Evolutionary conservation across 1,140 invertebrate genomes (phyloP).

Genomic region (Ectropis grisescens): DNA sequence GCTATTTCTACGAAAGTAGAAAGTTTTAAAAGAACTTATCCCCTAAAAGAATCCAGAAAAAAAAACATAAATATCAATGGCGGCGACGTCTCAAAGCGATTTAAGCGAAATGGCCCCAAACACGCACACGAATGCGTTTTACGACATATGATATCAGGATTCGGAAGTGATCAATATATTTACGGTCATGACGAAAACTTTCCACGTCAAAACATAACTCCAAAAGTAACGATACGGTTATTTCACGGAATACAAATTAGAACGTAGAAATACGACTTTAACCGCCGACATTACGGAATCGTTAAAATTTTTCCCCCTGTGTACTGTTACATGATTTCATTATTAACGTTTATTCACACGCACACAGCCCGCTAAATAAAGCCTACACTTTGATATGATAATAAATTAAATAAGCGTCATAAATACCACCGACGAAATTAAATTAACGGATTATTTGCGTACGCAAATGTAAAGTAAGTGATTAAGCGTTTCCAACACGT

Average conservation of each 20-base stretch:
- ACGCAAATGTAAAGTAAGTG: constrained; percentile 62
- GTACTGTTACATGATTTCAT: constrained; percentile 49
- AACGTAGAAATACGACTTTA: constrained; percentile 30
- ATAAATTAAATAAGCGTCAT: constrained; percentile 63
- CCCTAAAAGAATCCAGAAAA: constrained; percentile 36
- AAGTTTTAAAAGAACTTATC: constrained; percentile 47
- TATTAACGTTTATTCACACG: constrained; percentile 56
- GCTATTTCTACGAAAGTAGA: constrained; percentile 33
- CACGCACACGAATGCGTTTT: constrained; percentile 34
- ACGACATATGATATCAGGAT: constrained; percentile 29
- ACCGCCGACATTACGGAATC: constrained; percentile 38
- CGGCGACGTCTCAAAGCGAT: constrained; percentile 30
- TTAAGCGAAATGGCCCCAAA: constrained; percentile 25
- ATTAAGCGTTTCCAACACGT: constrained; percentile 62
- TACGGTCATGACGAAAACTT: constrained; percentile 1
- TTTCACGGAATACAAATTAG: constrained; percentile 16
- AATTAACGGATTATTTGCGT: constrained; percentile 64
- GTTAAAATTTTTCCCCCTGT: constrained; percentile 48
- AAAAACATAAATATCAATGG: constrained; percentile 54
- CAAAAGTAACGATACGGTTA: constrained; percentile 1
- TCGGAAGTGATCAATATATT: constrained; percentile 39
- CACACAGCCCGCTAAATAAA: constrained; percentile 50
- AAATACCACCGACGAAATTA: constrained; percentile 53
- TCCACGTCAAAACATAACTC: no score
- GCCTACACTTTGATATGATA: constrained; percentile 59